Evolutionary conservation across 2,113 vertebrate species (phyloP).

Genomic region (Myiozetetes cayanensis): DNA sequence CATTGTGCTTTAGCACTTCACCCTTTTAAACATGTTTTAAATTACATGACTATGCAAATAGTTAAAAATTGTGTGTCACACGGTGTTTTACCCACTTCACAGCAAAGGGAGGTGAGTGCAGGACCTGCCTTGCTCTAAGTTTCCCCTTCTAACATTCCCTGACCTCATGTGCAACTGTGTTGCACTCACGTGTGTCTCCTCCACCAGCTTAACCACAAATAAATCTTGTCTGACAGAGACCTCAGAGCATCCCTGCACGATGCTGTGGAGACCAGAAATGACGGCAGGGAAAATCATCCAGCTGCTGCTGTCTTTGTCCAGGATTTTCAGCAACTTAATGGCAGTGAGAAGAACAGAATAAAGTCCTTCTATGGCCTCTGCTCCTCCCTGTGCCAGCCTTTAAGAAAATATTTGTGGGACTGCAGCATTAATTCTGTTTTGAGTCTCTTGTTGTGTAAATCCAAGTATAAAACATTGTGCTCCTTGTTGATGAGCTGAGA

Average conservation of each 20-base stretch:
- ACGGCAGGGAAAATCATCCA: not conserved
- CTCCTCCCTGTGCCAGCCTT: not conserved
- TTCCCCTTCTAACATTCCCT: not conserved
- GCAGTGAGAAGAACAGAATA: not conserved
- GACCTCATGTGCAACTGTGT: fast-evolving
- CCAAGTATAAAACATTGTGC: not conserved
- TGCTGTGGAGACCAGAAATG: fast-evolving
- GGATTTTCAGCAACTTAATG: not conserved
- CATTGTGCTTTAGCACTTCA: not conserved
- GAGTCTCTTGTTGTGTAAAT: not conserved
- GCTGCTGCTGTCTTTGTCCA: not conserved
- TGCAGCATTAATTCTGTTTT: not conserved
- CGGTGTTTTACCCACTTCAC: not conserved
- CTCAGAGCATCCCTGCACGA: not conserved
- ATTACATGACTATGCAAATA: not conserved
- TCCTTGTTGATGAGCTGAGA: not conserved
- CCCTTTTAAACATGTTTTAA: not conserved
- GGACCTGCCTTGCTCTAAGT: not conserved
- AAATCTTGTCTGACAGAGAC: fast-evolving
- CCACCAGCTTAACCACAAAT: not conserved
- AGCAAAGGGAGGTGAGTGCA: not conserved
- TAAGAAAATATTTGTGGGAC: not conserved
- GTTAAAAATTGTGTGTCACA: not conserved
- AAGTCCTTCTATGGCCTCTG: not conserved
- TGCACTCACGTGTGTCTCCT: fast-evolving